Conservation (phyloP, 2,113 vertebrate species). For the Syngnathus typhle region DNA sequence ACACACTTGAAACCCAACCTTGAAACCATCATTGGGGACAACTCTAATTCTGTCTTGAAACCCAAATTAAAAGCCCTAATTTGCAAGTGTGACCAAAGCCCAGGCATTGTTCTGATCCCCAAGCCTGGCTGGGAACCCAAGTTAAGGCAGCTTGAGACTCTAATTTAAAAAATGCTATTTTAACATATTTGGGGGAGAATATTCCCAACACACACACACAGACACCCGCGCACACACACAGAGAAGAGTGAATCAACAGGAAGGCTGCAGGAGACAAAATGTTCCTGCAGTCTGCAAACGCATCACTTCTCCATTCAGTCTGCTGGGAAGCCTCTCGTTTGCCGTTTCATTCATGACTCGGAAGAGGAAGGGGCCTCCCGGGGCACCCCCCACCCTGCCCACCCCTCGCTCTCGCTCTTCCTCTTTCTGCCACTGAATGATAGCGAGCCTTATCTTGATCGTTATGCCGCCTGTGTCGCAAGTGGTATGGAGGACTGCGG, state of each 20-base stretch:
- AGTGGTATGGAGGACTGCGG: neutral
- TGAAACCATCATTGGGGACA: neutral
- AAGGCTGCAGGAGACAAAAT: neutral
- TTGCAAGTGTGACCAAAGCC: neutral
- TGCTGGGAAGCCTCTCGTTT: neutral
- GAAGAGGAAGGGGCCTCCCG: constrained; percentile 8
- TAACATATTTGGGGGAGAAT: no score
- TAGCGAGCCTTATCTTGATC: neutral
- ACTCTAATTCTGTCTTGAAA: neutral
- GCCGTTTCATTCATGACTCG: neutral
- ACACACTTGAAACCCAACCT: neutral
- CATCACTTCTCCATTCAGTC: neutral
- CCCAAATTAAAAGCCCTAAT: neutral
- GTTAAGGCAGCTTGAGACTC: no score
- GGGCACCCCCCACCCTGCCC: no score
- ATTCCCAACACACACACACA: no score
- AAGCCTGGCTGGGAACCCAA: no score
- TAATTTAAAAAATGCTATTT: neutral
- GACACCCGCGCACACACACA: neutral
- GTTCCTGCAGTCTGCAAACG: neutral
- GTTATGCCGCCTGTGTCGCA: neutral
- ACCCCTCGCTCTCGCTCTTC: neutral
- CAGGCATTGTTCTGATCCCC: neutral
- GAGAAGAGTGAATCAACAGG: neutral
- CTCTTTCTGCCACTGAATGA: constrained; percentile 1